phyloP scores from a whole-genome alignment of 2,797 vertebrate species.

The Botia almorhae region DNA sequence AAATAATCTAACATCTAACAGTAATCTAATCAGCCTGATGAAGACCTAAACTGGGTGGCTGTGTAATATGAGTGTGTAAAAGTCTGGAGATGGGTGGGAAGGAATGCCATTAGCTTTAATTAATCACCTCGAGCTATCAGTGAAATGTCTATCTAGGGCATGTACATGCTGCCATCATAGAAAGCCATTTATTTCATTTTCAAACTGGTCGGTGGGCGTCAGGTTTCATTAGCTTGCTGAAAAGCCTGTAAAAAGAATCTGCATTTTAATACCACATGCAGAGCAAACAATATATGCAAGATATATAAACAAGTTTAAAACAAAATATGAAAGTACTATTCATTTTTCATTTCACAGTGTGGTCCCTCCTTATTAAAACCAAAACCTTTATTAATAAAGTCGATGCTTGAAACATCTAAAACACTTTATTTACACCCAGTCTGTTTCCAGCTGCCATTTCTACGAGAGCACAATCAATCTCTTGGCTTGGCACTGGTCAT shows the following conservation, averaged over 20 bases:
- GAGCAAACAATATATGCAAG: too few relatives aligned
- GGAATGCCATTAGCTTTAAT: slow-evolving; percentile 25
- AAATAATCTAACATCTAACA: slow-evolving; percentile 13
- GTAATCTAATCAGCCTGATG: background rate
- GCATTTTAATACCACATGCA: background rate
- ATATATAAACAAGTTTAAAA: too few relatives aligned
- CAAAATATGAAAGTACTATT: too few relatives aligned
- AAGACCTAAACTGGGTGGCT: background rate
- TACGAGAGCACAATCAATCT: slow-evolving; percentile 11
- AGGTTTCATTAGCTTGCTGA: slow-evolving; percentile 16
- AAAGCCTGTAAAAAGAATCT: slow-evolving; percentile 2
- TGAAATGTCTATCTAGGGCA: slow-evolving; percentile 19
- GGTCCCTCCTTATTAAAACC: too few relatives aligned
- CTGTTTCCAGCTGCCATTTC: background rate
- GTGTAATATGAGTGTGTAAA: background rate
- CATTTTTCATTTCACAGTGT: too few relatives aligned
- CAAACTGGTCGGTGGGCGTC: slow-evolving; percentile 18
- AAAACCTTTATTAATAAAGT: too few relatives aligned
- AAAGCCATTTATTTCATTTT: slow-evolving; percentile 16
- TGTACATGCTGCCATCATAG: slow-evolving; percentile 16
- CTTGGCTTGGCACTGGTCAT: background rate
- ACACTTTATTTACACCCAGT: too few relatives aligned
- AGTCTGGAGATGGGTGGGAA: slow-evolving; percentile 7
- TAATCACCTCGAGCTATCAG: slow-evolving; percentile 36
- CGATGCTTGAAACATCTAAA: too few relatives aligned